These are phyloP conservation scores for Crematogaster levior DNA, from an alignment of 2,888 invertebrate genomes.

Conservation along the genomic window DNA sequence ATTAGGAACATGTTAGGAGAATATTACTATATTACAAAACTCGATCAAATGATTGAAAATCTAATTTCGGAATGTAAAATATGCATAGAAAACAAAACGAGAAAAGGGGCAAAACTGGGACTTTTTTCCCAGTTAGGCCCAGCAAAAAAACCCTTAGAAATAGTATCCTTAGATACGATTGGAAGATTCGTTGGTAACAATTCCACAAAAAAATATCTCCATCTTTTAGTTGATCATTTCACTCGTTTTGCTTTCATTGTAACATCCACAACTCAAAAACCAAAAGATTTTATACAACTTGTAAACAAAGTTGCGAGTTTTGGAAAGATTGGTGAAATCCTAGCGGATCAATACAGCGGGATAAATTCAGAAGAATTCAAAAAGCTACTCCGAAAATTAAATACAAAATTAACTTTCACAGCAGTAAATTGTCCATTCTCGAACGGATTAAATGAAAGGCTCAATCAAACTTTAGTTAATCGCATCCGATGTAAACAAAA, in stretches of 20 bases:
- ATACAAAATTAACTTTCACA: no score
- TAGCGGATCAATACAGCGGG: no score
- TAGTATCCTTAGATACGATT: neutral
- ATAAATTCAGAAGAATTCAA: no score
- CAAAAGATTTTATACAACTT: neutral
- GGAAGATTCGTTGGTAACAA: neutral
- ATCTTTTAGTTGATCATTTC: neutral
- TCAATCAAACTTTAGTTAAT: neutral
- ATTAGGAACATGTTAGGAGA: no score
- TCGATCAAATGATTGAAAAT: neutral
- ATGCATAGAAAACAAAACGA: neutral
- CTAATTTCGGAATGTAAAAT: neutral
- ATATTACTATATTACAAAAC: neutral
- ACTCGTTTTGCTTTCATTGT: neutral
- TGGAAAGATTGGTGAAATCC: no score
- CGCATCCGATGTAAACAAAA: neutral
- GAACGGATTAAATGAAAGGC: no score
- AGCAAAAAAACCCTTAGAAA: no score
- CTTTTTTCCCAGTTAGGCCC: no score
- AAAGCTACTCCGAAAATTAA: no score
- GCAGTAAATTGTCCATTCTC: neutral
- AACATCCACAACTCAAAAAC: neutral
- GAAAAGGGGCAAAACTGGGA: no score
- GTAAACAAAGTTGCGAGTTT: no score
- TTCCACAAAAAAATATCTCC: neutral